Evolutionary conservation across 2,797 vertebrate genomes (phyloP).

Genomic region (Myotis myotis): DNA sequence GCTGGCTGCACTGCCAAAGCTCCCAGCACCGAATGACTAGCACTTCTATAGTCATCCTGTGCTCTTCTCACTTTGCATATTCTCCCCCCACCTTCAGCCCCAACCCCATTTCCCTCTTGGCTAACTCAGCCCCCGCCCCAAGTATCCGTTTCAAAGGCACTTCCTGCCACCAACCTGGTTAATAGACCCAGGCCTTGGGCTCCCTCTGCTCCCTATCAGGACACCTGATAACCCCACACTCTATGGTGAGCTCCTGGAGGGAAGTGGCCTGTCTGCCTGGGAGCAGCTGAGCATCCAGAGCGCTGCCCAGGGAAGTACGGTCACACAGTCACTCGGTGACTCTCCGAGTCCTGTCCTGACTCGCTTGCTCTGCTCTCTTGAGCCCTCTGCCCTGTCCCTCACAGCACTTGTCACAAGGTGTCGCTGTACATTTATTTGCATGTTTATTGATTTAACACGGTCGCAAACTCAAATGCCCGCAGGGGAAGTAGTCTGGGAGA

Average conservation of each 20-base stretch:
- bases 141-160: neutral
- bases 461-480: slow-evolving; percentile 37
- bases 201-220: neutral
- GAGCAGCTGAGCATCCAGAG: accelerated
- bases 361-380: neutral
- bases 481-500: neutral
- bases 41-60: neutral
- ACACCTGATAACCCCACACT: neutral
- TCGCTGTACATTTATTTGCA: slow-evolving; percentile 41
- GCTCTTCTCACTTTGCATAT: neutral
- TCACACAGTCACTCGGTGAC: neutral
- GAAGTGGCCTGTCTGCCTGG: neutral
- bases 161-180: neutral
- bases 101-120: neutral
- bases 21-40: neutral
- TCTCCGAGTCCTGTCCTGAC: neutral
- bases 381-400: neutral
- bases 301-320: neutral
- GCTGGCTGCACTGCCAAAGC: neutral
- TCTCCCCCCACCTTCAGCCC: neutral
- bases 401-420: slow-evolving; percentile 51
- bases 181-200: neutral
- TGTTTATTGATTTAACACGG: slow-evolving; percentile 72
- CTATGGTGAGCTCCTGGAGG: accelerated
- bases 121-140: neutral